A percentile compares a stretch with the other conserved stretches of the same genome.
These are phyloP conservation scores for Smittia aterrima DNA, from an alignment of 2,888 invertebrate genomes.

Conservation along the genomic window DNA sequence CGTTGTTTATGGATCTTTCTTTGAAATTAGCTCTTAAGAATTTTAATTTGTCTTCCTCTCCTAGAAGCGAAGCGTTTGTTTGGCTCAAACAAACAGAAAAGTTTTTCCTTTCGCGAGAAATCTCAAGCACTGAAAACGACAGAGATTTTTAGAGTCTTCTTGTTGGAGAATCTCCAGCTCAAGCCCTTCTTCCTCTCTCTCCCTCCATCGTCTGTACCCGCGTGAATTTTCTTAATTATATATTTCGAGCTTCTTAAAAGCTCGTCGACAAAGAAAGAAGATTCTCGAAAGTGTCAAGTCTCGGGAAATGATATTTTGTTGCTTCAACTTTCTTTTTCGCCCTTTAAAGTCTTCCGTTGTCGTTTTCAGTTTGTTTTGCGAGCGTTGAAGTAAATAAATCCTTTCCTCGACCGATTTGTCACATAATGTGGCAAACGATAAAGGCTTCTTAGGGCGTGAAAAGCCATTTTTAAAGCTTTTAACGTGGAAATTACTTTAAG, in stretches of 20 bases:
- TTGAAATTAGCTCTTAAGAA: constrained; percentile 28
- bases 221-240: constrained; percentile 38
- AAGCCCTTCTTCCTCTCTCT: neutral
- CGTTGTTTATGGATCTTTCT: neutral
- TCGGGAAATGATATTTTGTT: constrained; percentile 35
- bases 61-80: constrained; percentile 2
- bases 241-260: neutral
- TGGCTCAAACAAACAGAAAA: neutral
- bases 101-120: neutral
- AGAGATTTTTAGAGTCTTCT: neutral
- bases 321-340: neutral
- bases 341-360: neutral
- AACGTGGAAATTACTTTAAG: neutral
- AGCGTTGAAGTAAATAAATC: constrained; percentile 36
- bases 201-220: neutral
- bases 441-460: neutral
- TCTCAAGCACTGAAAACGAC: neutral
- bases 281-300: constrained; percentile 37
- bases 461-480: neutral
- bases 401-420: constrained; percentile 5
- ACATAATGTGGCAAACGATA: neutral
- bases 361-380: neutral
- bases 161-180: neutral
- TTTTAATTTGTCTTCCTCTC: constrained; percentile 20
- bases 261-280: neutral